phyloP scores from a whole-genome alignment of 2,888 invertebrate species.

The Macroteleia sp. region DNA sequence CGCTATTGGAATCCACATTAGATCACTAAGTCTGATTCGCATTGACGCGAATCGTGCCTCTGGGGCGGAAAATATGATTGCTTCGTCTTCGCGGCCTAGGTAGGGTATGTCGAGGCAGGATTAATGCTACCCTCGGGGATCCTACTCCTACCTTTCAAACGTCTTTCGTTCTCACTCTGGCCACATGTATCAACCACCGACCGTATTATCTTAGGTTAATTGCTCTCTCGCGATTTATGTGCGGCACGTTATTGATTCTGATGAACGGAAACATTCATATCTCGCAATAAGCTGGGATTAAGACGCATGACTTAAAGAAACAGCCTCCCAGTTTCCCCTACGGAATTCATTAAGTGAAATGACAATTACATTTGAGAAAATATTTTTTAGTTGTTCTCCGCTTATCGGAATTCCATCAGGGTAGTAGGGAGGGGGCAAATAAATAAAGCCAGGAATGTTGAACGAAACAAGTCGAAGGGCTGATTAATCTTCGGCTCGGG shows the following conservation, averaged over 20 bases:
- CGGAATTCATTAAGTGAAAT: constrained; percentile 10
- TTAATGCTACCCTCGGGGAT: constrained; percentile 84
- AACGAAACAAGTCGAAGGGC: constrained; percentile 3
- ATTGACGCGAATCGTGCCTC: constrained; percentile 83
- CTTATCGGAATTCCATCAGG: not conserved
- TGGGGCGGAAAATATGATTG: constrained; percentile 84
- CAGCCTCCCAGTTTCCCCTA: not conserved
- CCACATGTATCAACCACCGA: constrained; percentile 45
- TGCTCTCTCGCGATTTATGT: constrained; percentile 51
- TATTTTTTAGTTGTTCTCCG: not conserved
- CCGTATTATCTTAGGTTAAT: constrained; percentile 59
- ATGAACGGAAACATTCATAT: constrained; percentile 33
- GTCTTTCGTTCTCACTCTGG: constrained; percentile 39
- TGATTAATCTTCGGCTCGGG: constrained; percentile 30
- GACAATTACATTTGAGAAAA: constrained; percentile 13
- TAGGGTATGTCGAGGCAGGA: constrained; percentile 74
- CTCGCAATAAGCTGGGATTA: constrained; percentile 20
- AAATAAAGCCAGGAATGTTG: constrained; percentile 2
- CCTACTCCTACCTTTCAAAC: constrained; percentile 69
- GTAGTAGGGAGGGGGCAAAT: not conserved
- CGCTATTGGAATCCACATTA: constrained; percentile 82
- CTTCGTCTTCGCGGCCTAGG: constrained; percentile 77
- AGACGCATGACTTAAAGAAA: constrained; percentile 16
- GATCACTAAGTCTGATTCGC: constrained; percentile 83
- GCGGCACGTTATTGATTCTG: constrained; percentile 43